These are phyloP conservation scores for Rhineura floridana DNA, from an alignment of 2,113 vertebrate species.

Conservation along the genomic window DNA sequence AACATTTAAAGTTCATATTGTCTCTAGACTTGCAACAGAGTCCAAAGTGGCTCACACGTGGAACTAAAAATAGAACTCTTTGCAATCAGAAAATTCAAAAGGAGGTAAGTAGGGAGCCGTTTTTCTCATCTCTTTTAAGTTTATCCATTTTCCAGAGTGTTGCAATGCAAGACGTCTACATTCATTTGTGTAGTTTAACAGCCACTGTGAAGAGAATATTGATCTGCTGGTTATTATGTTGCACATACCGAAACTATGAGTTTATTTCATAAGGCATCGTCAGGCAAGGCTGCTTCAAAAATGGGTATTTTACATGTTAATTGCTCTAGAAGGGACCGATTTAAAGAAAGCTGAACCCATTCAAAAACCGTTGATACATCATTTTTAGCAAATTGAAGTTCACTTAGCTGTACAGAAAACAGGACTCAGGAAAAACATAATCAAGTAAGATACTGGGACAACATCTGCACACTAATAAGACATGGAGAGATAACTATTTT, in stretches of 20 bases:
- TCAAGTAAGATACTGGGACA: not conserved
- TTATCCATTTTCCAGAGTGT: not conserved
- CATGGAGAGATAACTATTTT: not conserved
- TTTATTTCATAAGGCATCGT: constrained; percentile 17
- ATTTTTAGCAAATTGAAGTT: not conserved
- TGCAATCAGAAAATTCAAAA: constrained; percentile 3
- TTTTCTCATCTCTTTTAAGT: constrained; percentile 19
- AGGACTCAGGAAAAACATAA: not conserved
- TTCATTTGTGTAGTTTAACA: not conserved
- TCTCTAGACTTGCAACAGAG: not conserved
- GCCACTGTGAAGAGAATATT: not conserved
- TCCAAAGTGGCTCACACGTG: constrained; percentile 21
- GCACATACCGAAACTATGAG: not conserved
- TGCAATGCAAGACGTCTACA: not conserved
- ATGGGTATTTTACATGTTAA: not conserved
- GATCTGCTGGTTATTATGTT: not conserved
- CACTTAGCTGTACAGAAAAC: not conserved
- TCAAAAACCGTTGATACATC: not conserved
- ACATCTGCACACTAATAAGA: not conserved
- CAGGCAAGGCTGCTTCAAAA: not conserved
- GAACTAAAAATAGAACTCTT: constrained; percentile 37
- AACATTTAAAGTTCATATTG: not conserved
- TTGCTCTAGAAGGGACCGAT: not conserved
- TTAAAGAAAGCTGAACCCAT: not conserved
- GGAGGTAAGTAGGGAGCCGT: not conserved